phyloP scores from a whole-genome alignment of 1,140 invertebrate genomes.

The Holcopasites calliopsidis region DNA sequence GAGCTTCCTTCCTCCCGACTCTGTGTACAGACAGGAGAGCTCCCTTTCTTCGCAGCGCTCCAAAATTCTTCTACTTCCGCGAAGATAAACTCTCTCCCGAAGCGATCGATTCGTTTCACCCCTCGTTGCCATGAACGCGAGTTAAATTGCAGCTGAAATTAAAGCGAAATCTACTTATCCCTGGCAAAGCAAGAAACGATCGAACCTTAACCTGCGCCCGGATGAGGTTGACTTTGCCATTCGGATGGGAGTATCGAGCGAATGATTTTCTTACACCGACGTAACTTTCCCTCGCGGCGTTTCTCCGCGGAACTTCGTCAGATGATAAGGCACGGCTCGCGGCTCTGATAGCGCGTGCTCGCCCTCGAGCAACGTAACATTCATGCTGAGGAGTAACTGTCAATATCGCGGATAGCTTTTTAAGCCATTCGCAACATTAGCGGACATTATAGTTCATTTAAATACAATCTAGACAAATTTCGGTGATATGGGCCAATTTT shows the following conservation, averaged over 20 bases:
- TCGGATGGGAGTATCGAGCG: conserved; percentile 12
- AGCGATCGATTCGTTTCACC: neutral
- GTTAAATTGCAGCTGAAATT: conserved; percentile 21
- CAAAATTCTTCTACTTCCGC: neutral
- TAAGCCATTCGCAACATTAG: no score
- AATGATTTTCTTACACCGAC: conserved; percentile 49
- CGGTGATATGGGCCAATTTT: no score
- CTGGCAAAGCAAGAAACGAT: neutral
- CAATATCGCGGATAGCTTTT: conserved; percentile 36
- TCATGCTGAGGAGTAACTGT: conserved; percentile 32
- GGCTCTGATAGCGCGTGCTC: conserved; percentile 59
- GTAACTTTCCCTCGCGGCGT: conserved; percentile 33
- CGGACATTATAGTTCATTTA: no score
- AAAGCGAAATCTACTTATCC: conserved; percentile 32
- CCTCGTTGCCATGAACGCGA: neutral
- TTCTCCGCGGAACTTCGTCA: conserved; percentile 42
- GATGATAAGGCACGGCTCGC: conserved; percentile 24
- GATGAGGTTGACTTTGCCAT: neutral
- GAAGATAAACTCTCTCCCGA: no score
- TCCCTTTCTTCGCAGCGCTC: neutral
- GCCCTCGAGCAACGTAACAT: conserved; percentile 65
- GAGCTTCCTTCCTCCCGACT: neutral
- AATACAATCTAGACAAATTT: no score
- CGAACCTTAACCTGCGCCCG: neutral
- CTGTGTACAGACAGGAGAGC: neutral